Evolutionary conservation across 2,113 vertebrate genomes (phyloP).

Genomic region (Dipodomys spectabilis): DNA sequence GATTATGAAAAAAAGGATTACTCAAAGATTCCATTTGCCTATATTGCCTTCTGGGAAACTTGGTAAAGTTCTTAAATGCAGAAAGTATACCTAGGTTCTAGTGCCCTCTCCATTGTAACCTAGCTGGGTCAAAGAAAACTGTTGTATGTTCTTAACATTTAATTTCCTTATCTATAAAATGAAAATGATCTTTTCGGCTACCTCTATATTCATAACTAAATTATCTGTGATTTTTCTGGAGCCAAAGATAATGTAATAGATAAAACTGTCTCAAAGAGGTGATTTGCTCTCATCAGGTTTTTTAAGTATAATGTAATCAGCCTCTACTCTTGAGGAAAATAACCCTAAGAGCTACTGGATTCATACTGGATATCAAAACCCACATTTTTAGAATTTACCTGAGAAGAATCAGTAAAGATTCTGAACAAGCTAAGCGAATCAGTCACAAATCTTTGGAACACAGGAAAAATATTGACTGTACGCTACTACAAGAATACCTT

Average conservation of each 20-base stretch:
- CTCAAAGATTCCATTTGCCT: background rate
- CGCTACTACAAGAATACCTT: constrained; percentile 79
- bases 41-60: background rate
- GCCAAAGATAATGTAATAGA: background rate
- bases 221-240: constrained; percentile 15
- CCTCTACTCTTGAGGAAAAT: constrained; percentile 14
- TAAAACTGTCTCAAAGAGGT: background rate
- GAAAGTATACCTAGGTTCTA: background rate
- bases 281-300: background rate
- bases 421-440: constrained; percentile 64
- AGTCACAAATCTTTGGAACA: constrained; percentile 74
- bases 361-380: constrained; percentile 48
- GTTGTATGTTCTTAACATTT: constrained; percentile 6
- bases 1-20: background rate
- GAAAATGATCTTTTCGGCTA: background rate
- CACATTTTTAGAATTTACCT: constrained; percentile 74
- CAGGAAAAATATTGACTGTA: constrained; percentile 79
- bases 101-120: background rate
- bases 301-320: background rate
- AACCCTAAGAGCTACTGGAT: background rate
- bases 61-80: background rate
- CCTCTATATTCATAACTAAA: constrained; percentile 17
- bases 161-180: background rate
- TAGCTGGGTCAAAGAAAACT: background rate
- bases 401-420: constrained; percentile 71